A percentile compares a stretch with the other conserved stretches of the same genome.
These are phyloP conservation scores for Formica exsecta DNA, from an alignment of 1,140 invertebrate genomes.

Conservation along the genomic window DNA sequence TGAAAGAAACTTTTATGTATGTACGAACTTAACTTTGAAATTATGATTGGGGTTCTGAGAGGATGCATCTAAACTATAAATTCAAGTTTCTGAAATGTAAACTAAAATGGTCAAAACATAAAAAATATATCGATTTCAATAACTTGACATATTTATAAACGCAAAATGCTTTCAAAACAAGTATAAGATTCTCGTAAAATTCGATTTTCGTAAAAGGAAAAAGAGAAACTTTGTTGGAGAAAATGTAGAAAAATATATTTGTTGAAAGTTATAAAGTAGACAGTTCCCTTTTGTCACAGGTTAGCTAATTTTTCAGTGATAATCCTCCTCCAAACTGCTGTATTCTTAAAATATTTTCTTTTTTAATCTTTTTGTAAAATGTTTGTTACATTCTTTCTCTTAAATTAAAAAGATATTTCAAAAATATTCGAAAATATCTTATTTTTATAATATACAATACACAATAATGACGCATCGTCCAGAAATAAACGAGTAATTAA, in stretches of 20 bases:
- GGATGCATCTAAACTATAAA: conserved; percentile 34
- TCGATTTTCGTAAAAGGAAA: conserved; percentile 8
- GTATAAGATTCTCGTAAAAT: background rate
- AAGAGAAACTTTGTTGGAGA: background rate
- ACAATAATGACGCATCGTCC: no score
- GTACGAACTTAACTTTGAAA: conserved; percentile 54
- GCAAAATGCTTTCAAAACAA: background rate
- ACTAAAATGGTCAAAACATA: background rate
- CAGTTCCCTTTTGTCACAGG: background rate
- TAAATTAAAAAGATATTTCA: no score
- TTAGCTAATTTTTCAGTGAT: no score
- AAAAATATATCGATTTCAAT: conserved; percentile 20
- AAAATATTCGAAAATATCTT: no score
- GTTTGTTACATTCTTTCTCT: no score
- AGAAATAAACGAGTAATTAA: no score
- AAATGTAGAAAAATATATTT: background rate
- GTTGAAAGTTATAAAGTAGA: background rate
- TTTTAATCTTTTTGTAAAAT: no score
- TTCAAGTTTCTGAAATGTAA: conserved; percentile 12
- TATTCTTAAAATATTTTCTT: no score
- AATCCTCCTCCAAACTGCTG: no score
- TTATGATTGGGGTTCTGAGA: conserved; percentile 30
- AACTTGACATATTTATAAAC: conserved; percentile 4
- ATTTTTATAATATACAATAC: no score
- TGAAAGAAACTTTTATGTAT: conserved; percentile 53